phyloP scores from a whole-genome alignment of 2,888 invertebrate species.

The Megalurothrips usitatus region DNA sequence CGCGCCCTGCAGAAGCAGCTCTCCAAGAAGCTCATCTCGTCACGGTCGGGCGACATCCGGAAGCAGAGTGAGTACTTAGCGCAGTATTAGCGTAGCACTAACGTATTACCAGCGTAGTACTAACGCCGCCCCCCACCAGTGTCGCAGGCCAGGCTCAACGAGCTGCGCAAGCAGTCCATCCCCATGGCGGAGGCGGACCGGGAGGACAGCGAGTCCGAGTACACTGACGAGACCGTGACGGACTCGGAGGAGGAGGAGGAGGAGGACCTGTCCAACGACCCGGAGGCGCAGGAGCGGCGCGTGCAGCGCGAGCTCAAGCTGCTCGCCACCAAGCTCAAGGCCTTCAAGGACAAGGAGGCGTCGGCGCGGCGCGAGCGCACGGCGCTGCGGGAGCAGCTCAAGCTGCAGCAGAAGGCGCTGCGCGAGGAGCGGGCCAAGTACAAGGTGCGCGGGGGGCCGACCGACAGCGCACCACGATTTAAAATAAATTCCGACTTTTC shows the following conservation, averaged over 20 bases:
- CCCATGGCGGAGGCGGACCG: conserved; percentile 38
- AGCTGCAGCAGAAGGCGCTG: conserved; percentile 71
- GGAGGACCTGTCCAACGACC: conserved; percentile 51
- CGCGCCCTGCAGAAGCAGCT: conserved; percentile 1
- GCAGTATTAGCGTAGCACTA: neutral
- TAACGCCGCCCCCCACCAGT: neutral
- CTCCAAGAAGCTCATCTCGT: conserved; percentile 19
- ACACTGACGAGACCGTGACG: conserved; percentile 57
- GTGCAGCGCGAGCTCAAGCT: conserved; percentile 66
- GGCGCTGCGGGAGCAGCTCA: conserved; percentile 72
- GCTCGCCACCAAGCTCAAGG: conserved; percentile 51
- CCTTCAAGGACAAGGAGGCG: conserved; percentile 57
- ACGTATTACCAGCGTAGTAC: too few species aligned
- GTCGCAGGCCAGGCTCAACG: conserved; percentile 2
- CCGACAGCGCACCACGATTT: too few species aligned
- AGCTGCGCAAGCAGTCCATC: conserved; percentile 33
- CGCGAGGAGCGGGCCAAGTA: conserved; percentile 78
- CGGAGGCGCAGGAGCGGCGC: conserved; percentile 53
- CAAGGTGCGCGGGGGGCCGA: conserved; percentile 53
- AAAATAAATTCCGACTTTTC: too few species aligned
- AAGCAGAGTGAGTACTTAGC: neutral
- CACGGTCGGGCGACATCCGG: conserved; percentile 10
- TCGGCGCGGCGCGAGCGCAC: conserved; percentile 74
- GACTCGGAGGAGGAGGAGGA: conserved; percentile 60
- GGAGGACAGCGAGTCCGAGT: conserved; percentile 54